Evolutionary conservation across 1,140 invertebrate genomes (phyloP).

Genomic region (Saccostrea glomerata): DNA sequence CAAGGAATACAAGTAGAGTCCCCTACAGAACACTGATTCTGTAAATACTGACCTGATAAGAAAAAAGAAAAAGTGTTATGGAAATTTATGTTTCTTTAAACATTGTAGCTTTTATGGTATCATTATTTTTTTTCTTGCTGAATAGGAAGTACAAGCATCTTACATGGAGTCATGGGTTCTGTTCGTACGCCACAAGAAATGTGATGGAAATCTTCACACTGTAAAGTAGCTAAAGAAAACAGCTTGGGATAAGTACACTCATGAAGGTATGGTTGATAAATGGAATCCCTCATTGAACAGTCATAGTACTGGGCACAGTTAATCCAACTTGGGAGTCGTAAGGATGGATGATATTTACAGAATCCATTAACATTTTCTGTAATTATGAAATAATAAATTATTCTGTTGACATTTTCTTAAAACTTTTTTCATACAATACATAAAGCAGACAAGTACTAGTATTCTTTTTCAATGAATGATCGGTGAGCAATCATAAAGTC

Average conservation of each 20-base stretch:
- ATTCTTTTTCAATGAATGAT: too few relatives aligned
- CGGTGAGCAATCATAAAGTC: too few relatives aligned
- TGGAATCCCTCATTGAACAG: constrained; percentile 57
- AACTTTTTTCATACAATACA: too few relatives aligned
- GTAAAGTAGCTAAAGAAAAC: constrained; percentile 56
- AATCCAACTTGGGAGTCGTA: constrained; percentile 40
- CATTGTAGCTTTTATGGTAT: too few relatives aligned
- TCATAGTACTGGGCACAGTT: constrained; percentile 71
- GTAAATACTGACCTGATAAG: constrained; percentile 68
- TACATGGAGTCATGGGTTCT: constrained; percentile 66
- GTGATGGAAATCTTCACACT: constrained; percentile 47
- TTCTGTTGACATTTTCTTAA: background rate
- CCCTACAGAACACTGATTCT: constrained; percentile 66
- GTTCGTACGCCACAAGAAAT: constrained; percentile 49
- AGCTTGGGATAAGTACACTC: constrained; percentile 67
- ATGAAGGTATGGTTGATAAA: constrained; percentile 55
- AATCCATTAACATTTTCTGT: constrained; percentile 53
- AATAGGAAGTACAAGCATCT: constrained; percentile 18
- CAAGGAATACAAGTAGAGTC: constrained; percentile 67
- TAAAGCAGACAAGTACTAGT: too few relatives aligned
- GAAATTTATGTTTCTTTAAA: background rate
- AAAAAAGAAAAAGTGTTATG: constrained; percentile 13
- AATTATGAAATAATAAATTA: background rate
- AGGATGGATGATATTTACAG: constrained; percentile 47
- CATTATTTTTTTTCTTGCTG: too few relatives aligned